Percentiles rank a stretch among this genome's conserved stretches.
These are phyloP conservation scores for Epistrophe grossulariae DNA, from an alignment of 2,888 invertebrate species.

Conservation along the genomic window DNA sequence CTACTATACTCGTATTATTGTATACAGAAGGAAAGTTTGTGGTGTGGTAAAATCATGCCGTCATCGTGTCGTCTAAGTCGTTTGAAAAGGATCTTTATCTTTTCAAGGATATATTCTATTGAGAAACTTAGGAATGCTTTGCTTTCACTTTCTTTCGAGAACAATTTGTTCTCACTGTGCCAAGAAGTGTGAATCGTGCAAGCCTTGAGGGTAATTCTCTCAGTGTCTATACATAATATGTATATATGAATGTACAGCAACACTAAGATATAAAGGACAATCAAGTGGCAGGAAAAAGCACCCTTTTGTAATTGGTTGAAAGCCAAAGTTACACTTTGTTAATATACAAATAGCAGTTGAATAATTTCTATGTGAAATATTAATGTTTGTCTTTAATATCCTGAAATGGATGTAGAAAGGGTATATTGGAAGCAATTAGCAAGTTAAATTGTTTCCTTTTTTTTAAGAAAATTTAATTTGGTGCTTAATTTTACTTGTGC, in stretches of 20 bases:
- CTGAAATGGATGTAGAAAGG: neutral
- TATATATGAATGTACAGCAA: neutral
- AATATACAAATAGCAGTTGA: conserved; percentile 49
- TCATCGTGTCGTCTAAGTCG: conserved; percentile 11
- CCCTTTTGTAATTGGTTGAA: conserved; percentile 50
- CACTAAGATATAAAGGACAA: conserved; percentile 34
- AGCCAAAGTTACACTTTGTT: conserved; percentile 35
- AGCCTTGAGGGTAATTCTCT: conserved; percentile 30
- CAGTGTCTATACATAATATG: neutral
- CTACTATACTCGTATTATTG: neutral
- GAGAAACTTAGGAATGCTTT: conserved; percentile 56
- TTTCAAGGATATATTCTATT: conserved; percentile 40
- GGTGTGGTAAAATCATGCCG: conserved; percentile 49
- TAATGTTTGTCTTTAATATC: conserved; percentile 14
- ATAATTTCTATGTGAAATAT: conserved; percentile 43
- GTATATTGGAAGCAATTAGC: conserved; percentile 4
- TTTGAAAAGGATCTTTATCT: conserved; percentile 53
- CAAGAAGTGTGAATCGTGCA: conserved; percentile 62
- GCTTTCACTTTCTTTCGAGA: conserved; percentile 58
- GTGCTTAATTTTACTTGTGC: neutral
- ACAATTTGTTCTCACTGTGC: conserved; percentile 17
- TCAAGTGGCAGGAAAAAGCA: conserved; percentile 28
- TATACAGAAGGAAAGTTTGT: conserved; percentile 35
- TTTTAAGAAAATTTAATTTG: neutral
- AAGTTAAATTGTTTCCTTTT: neutral